Evolutionary conservation across 2,797 vertebrate species (phyloP), one percentile per base, ranked within the genome.

Genomic region (Brachyrhaphis roseni): DNA sequence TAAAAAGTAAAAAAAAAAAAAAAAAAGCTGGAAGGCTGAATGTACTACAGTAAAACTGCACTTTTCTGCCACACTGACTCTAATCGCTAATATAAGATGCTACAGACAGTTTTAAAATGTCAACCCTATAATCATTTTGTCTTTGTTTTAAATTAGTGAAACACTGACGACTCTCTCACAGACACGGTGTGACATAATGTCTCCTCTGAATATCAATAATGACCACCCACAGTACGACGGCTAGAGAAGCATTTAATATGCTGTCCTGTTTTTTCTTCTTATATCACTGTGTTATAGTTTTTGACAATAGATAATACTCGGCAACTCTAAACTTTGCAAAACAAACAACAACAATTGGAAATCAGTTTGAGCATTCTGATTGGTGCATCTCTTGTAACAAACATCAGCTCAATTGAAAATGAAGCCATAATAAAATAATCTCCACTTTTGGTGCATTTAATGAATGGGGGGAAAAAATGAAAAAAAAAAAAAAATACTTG

Each of bases 141-240:
- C 20, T 68, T 41, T 39, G 64, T 41, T 68, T 68, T 41, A 66
- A 66, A 66, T 66, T 36, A 39, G 62, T 66, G 18, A 62, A 62
- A 62, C 59, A 23, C 62, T 39, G 34, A 39, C 18, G 8, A 3
- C 62, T 66, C 16, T 62, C 34, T 64, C 31, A 39, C 31, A 66
- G 62, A 66, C 62, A 11, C 16, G 15, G 62, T 66, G 64, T 66
- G 64, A 39, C 64, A 23, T 68, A 23, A 68, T 41, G 15, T 68
- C 64, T 26, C 36, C 64, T 68, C 36, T 41, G 34, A 68, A 7
- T 68, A 41, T 68, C 18, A 68, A 41, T 41, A 68, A 68, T 26
- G 64, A 12, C 11, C 55, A 16, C 64, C 16, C 64, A 26, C 36
- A 41, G 64, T 23, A 26, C 18, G 64, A 41, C 0, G 36, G 64